Evolutionary conservation across 1,140 invertebrate genomes (phyloP), one percentile per base, ranked within the genome.

Genomic region (Eubasilissa regina): DNA sequence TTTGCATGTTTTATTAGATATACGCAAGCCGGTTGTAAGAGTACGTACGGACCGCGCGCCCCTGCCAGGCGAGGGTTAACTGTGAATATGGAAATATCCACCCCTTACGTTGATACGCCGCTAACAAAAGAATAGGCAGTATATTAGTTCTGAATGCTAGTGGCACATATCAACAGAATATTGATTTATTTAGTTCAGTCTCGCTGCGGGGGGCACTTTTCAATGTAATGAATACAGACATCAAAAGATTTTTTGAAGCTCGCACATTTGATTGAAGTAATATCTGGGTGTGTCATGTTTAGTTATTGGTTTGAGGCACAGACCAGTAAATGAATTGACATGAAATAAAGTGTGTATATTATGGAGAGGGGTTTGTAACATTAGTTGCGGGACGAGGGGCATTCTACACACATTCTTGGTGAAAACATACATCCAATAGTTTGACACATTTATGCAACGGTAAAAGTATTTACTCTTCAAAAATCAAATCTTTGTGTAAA

Each of bases 21-120:
- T 1, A 35, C 1, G 25, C 25, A 35, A 35, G 25, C 25, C 1
- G 25, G 1, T 35, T 35, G 25, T 35, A 35, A 6, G 25, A 35
- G 1, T 6, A 35, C 1, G 25, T 35, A 6, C 6, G 25, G 25
- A 35, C 25, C 6, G 25, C 6, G 25, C 25, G 25, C 25, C 25
- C 25, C 25, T 35, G 25, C 11, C 55, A 21, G 17, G 4, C 11
- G 21, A 9, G 55, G 15, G 55, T 58, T 21, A 15, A 11, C 55
- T 58, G 55, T 15, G 55, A 58, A 58, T 58, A 19, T 58, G 55
- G 21, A 58, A 58, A 58, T 19, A 58, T 58, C 17, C 55, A 58
- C 15, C 55, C 25, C 55, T 58, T 58, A 58, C 17, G 17, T 58
- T 58, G 55, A 58, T 58, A 58, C 55, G 17, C 55, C 55, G 55